Evolutionary conservation across 1,140 invertebrate species (phyloP), one percentile per base, ranked within the genome.

Genomic region (Polyergus mexicanus): DNA sequence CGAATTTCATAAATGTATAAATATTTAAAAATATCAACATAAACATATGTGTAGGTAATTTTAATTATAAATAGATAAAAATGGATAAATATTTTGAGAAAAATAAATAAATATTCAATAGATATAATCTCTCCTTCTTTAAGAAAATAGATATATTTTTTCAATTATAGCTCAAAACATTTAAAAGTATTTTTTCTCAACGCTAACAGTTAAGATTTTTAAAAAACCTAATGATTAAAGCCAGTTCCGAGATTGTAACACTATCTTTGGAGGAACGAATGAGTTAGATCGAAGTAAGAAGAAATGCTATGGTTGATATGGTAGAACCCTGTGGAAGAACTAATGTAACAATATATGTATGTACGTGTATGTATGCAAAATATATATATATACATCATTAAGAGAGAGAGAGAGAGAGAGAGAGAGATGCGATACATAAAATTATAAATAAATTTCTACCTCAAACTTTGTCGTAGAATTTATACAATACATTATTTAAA

Each of bases 231-330:
- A 74, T 44, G 3, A 51, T 65, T n/a, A 19, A 65, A 80, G 16
- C 13, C 13, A 83, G 5, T 71, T 58, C n/a, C 25, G 68, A 83
- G 78, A 38, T 25, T 11, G 78, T 74, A 72, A 81, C 78, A 81
- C 78, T 72, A 60, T 83, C 78, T 83, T 72, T 83, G 22, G 66
- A 74, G 78, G 60, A 62, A 58, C 11, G 28, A 74, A 62, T n/a
- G 71, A 83, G 68, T 72, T 83, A 83, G 8, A n/a, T 8, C 19
- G 68, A 74, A 32, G 65, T 69, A 69, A 72, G 68, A 72, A 83
- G 38, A 38, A 56, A 51, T 11, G 54, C 78, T 44, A 60, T n/a
- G 78, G 78, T 83, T 83, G 78, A 83, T 83, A 83, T n/a, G 4
- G 78, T 28, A 83, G 78, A 47, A 32, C 38, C 16, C 78, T 83